Evolutionary conservation across 2,113 vertebrate genomes (phyloP).

Genomic region (Micronycteris hirsuta): DNA sequence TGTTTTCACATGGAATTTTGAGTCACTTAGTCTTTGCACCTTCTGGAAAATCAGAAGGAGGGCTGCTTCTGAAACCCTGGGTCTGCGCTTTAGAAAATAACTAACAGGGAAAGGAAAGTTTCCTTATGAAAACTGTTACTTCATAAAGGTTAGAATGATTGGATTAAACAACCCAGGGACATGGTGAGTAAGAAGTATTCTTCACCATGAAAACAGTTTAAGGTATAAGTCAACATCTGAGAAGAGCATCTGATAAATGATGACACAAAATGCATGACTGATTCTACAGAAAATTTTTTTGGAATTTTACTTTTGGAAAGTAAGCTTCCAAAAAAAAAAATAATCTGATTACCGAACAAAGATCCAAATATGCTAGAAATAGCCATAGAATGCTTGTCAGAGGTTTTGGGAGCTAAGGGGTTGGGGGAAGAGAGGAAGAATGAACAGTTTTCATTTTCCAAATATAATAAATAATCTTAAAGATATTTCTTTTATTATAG

Average conservation of each 20-base stretch:
- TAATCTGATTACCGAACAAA: not conserved
- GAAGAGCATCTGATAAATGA: not conserved
- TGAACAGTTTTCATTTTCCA: not conserved
- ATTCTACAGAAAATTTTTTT: not conserved
- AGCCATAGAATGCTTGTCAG: not conserved
- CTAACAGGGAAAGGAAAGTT: not conserved
- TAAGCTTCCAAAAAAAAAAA: slow-evolving; percentile 5
- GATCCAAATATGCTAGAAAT: not conserved
- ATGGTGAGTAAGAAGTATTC: not conserved
- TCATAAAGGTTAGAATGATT: not conserved
- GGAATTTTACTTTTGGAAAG: slow-evolving; percentile 40
- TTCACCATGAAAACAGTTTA: not conserved
- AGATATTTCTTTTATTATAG: not conserved
- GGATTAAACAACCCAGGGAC: not conserved
- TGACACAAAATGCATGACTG: not conserved
- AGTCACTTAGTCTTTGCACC: not conserved
- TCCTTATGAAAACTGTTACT: not conserved
- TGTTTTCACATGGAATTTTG: not conserved
- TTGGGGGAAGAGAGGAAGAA: not conserved
- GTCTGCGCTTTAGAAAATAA: not conserved
- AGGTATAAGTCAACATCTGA: not conserved
- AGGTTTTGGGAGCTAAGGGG: not conserved
- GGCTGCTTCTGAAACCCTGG: not conserved
- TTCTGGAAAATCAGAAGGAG: not conserved
- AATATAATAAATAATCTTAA: not conserved